Evolutionary conservation across 2,797 vertebrate genomes (phyloP).

Genomic region (Spheniscus humboldti): DNA sequence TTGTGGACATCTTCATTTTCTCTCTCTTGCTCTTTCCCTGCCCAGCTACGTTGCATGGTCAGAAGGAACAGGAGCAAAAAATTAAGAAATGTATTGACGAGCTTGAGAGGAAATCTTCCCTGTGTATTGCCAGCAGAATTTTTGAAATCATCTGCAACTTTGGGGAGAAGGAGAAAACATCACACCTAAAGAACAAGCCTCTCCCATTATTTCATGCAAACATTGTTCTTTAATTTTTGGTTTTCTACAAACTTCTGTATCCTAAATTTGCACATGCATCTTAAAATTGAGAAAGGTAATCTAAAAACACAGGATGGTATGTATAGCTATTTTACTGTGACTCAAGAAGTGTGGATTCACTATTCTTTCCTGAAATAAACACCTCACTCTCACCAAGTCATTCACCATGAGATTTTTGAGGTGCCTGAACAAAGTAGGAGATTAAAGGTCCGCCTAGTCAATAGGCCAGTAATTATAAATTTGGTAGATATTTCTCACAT

Average conservation of each 20-base stretch:
- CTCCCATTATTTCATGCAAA: neutral
- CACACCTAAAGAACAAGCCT: neutral
- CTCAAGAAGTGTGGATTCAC: neutral
- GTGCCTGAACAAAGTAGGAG: neutral
- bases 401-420: neutral
- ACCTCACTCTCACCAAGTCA: neutral
- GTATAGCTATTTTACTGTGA: neutral
- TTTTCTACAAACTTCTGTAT: neutral
- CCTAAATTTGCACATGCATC: neutral
- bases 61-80: neutral
- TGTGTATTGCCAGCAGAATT: neutral
- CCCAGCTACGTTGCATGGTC: neutral
- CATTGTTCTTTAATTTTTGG: neutral
- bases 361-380: neutral
- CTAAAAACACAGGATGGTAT: neutral
- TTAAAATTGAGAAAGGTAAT: neutral
- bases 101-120: neutral
- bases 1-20: neutral
- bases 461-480: neutral
- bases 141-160: neutral
- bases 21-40: neutral
- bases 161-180: neutral
- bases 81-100: neutral
- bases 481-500: neutral
- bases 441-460: neutral